Evolutionary conservation across 1,140 invertebrate genomes (phyloP), one percentile per base, ranked within the genome.

Genomic region (Parapsyche elsis): DNA sequence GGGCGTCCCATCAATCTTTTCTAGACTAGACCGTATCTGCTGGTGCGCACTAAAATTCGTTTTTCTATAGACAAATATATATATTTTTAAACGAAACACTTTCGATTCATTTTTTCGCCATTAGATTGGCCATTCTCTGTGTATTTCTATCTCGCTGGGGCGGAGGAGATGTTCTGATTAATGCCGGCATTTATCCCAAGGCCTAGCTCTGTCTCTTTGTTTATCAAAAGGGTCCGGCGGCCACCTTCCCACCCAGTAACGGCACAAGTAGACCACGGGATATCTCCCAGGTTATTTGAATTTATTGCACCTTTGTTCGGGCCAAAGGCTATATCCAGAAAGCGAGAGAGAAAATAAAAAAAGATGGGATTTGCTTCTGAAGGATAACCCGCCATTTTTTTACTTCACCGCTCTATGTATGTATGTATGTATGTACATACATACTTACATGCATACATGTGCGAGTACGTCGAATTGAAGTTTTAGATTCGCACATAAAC

Each of bases 261-360:
- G 9, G 49, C 21, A 26, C 14, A 67, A 57, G 23, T 19, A 24
- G 73, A 57, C 21, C 61, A 44, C 59, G 61, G 64, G 64, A 46
- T 71, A 70, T 79, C 77, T 79, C 70, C 67, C 24, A 38, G 80
- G 64, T 81, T 78, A 78, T 74, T 81, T 74, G 76, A 64, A 81
- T 81, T 81, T 81, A 81, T 81, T 49, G 49, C 71, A 78, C 79
- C 79, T 78, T 59, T 57, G 46, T 71, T 76, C 19, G 30, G 76
- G 76, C 59, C 76, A 67, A 57, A 71, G 70, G 70, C 70, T 30
- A 71, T 71, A 30, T 71, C 38, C 30, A 45, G 24, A 53, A 16
- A 53, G 21, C 23, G 24, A 30, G 38, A 44, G 24, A 71, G 61
- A 26, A 57, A 46, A 73, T 19, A 46, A 75, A 75, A 75, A 75